Evolutionary conservation across 2,797 vertebrate genomes (phyloP), one percentile per base, ranked within the genome.

Genomic region (Enteromius paludinosus): DNA sequence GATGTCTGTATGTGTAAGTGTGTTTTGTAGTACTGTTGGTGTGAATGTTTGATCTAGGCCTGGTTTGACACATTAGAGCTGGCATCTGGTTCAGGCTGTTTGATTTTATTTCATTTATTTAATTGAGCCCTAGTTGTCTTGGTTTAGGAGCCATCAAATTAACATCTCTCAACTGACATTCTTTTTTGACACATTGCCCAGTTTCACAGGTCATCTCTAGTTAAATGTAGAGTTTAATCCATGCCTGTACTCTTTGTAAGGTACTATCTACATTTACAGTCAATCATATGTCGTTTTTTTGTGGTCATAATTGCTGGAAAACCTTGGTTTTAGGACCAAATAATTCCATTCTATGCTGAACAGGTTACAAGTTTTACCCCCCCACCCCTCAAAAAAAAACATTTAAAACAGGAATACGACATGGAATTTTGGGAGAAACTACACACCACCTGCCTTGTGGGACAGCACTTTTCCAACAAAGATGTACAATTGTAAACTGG

Each of bases 401-500:
- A 49, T 54, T 82, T 86, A 89, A 92, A 89, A 71, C 20, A 54
- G 38, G 17, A 81, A 18, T 20, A 47, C 11, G 20, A 38, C 23
- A 71, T 66, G 41, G 41, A 74, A 45, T 78, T 92, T 92, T 93
- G 92, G 90, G 92, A 85, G 90, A 92, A 90, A 90, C 83, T 30
- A 88, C 85, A 86, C 83, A 20, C 85, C 86, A 89, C 86, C 87
- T 87, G 52, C 73, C 87, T 79, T 89, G 88, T 89, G 84, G 88
- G 87, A 90, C 90, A 89, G 93, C 94, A 94, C 93, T 95, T 94
- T 81, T 94, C 90, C 93, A 90, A 90, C 89, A 89, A 84, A 84
- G 87, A 89, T 64, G 83, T 86, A 84, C 89, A 90, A 90, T 90
- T 88, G 79, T 91, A 87, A 89, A 87, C 85, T 89, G 87, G 90